phyloP scores from a whole-genome alignment of 2,113 vertebrate genomes.

The Copsychus sechellarum region DNA sequence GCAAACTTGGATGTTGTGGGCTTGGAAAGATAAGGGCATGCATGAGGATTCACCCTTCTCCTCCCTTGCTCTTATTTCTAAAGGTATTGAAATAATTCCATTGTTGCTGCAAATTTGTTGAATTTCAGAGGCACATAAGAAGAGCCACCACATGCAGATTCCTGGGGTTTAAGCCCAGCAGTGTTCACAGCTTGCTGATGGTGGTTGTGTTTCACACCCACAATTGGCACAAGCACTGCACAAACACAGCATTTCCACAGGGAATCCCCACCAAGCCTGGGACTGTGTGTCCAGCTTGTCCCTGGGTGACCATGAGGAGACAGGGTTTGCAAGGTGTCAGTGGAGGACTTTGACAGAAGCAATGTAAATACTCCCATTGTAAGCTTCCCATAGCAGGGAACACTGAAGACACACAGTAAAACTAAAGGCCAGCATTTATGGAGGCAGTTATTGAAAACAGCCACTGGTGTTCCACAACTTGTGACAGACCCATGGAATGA shows the following conservation, averaged over 20 bases:
- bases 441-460: not conserved
- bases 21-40: not conserved
- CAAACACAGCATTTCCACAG: not conserved
- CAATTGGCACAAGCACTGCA: not conserved
- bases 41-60: not conserved
- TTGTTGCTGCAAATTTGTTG: not conserved
- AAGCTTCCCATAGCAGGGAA: not conserved
- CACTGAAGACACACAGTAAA: not conserved
- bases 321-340: not conserved
- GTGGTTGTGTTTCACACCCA: not conserved
- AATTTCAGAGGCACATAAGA: not conserved
- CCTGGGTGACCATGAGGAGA: not conserved
- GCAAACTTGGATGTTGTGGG: not conserved
- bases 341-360: not conserved
- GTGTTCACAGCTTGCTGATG: not conserved
- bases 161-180: not conserved
- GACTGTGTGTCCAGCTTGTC: too few species aligned
- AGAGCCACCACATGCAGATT: accelerated
- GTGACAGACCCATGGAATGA: not conserved
- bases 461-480: not conserved
- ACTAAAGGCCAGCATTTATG: not conserved
- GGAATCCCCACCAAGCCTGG: not conserved
- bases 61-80: not conserved
- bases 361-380: not conserved
- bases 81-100: not conserved